These are phyloP conservation scores for Scomberomorus guttatus DNA, from an alignment of 2,797 vertebrate genomes.

Conservation along the genomic window DNA sequence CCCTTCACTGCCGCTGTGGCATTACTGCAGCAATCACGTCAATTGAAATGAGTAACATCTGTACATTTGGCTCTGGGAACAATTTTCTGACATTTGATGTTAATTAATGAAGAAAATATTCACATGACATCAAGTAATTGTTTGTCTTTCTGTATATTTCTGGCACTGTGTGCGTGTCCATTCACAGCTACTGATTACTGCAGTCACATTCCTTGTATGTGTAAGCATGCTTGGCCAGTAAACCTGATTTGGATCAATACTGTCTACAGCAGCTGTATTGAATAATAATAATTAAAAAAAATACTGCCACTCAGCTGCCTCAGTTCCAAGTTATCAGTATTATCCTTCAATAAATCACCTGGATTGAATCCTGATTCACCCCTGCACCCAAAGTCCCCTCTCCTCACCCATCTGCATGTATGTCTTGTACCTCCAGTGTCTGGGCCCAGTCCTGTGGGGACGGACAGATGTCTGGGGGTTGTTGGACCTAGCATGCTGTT, in stretches of 20 bases:
- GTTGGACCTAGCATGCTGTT: constrained; percentile 10
- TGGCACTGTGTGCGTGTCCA: neutral
- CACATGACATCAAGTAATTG: no score
- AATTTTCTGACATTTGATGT: no score
- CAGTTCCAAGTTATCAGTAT: neutral
- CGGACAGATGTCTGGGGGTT: constrained; percentile 7
- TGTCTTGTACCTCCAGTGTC: neutral
- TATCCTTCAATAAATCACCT: neutral
- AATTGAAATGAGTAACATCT: no score
- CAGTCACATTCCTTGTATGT: neutral
- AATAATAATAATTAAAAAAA: neutral
- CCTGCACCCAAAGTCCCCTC: neutral
- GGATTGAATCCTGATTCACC: neutral
- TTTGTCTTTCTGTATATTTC: no score
- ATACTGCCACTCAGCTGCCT: neutral
- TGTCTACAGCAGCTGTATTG: neutral
- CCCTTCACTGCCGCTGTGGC: no score
- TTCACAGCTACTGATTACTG: neutral
- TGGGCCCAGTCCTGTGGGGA: neutral
- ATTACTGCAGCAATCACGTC: no score
- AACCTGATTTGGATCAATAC: neutral
- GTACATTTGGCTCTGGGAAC: no score
- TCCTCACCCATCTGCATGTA: constrained; percentile 1
- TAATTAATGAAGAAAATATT: no score
- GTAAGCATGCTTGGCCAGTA: neutral